These are phyloP conservation scores for Oreochromis mossambicus DNA, from an alignment of 2,797 vertebrate species.

Conservation along the genomic window DNA sequence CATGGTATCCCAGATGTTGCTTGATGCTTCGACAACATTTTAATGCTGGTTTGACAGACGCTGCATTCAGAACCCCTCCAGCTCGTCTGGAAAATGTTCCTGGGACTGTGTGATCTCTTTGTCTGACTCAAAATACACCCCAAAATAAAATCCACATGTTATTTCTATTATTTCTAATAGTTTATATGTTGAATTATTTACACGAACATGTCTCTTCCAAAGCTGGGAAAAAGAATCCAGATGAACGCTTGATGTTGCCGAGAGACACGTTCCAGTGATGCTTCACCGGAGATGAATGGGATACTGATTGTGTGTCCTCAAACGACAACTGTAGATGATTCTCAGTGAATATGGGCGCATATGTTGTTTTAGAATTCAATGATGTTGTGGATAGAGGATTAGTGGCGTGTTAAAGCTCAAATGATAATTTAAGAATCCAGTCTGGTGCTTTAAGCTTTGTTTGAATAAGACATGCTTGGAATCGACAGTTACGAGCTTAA, in stretches of 20 bases:
- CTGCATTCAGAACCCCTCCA: conserved; percentile 36
- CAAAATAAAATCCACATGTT: conserved; percentile 57
- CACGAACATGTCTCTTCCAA: conserved; percentile 26
- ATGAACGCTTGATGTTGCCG: conserved; percentile 18
- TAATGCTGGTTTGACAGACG: conserved; percentile 51
- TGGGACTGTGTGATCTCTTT: conserved; percentile 26
- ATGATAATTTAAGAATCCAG: not conserved
- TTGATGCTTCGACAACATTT: conserved; percentile 29
- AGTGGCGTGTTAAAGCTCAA: conserved; percentile 6
- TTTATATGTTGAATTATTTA: conserved; percentile 40
- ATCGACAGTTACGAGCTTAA: not conserved
- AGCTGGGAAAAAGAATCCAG: conserved; percentile 29
- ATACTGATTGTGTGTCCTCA: conserved; percentile 34
- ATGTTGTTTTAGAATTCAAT: conserved; percentile 3
- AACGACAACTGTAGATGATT: not conserved
- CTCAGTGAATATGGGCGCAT: not conserved
- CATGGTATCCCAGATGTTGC: conserved; percentile 45
- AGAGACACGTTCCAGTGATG: conserved; percentile 39
- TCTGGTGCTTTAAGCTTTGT: not conserved
- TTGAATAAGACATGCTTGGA: not conserved
- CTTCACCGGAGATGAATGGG: conserved; percentile 29
- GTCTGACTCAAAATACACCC: conserved; percentile 40
- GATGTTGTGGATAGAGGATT: not conserved
- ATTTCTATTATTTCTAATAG: conserved; percentile 48
- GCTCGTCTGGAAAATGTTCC: conserved; percentile 49